These are phyloP conservation scores for Helobdella robusta DNA, from an alignment of 2,888 invertebrate genomes.

Conservation along the genomic window DNA sequence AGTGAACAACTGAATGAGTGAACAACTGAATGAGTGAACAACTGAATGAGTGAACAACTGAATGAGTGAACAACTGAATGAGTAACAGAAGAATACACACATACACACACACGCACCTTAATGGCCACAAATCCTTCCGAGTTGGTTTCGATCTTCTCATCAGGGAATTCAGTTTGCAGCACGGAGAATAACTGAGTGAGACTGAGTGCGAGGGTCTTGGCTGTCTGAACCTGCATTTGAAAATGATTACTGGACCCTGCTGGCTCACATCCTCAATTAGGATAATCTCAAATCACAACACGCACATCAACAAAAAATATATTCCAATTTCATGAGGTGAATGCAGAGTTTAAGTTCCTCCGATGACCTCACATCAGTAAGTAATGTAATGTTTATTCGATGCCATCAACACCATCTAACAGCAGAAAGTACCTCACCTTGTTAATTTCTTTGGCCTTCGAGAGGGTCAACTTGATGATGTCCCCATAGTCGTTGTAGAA, in stretches of 20 bases:
- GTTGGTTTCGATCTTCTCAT: constrained; percentile 56
- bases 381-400: no score
- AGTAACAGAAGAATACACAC: neutral
- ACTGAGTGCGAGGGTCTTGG: constrained; percentile 82
- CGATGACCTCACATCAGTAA: no score
- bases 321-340: no score
- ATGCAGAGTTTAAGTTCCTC: no score
- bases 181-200: constrained; percentile 75
- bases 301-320: no score
- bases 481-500: constrained; percentile 97
- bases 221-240: constrained; percentile 88
- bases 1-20: neutral
- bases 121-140: constrained; percentile 78
- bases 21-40: neutral
- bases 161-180: constrained; percentile 52
- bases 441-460: constrained; percentile 92
- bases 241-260: no score
- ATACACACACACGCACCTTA: constrained; percentile 58
- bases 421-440: no score
- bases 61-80: neutral
- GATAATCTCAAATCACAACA: no score
- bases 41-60: neutral
- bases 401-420: no score
- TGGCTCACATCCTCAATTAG: no score
- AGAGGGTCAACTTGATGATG: constrained; percentile 90